Evolutionary conservation across 2,888 invertebrate species (phyloP), one percentile per base, ranked within the genome.

Genomic region (Archips crataeganus): DNA sequence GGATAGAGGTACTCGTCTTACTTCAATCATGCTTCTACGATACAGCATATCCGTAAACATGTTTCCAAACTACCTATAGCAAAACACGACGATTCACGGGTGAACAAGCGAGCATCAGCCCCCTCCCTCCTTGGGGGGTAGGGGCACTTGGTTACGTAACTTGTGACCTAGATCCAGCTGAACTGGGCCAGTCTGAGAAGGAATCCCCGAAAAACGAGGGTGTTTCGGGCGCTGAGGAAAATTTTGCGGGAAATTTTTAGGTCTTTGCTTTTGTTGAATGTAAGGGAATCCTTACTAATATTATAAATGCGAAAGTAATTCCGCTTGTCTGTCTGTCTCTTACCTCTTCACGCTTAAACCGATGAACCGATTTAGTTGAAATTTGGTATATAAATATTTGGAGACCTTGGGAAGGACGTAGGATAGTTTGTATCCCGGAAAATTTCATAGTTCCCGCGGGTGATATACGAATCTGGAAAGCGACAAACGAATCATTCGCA

Each of bases 131-230:
- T 51, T 9, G 11, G 15, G 64, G 36, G 34, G 10, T 49, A 72
- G 72, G 72, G 45, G 68, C 60, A 63, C 70, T 61, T 54, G 11
- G 74, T 77, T 77, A 77, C 72, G 74, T 76, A 78, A 77, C 75
- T 71, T 66, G 54, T 76, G 78, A 78, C 78, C 78, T 78, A 78
- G 78, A 76, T 78, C 68, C 54, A 54, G 54, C 54, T 54, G 9
- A 54, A n/a, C 54, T 54, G 54, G 54, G 54, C 54, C 54, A 54
- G 15, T 9, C 23, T 2, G 23, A 8, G 15, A 5, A 5, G n/a
- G n/a, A 54, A 54, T 23, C 23, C 54, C 54, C 54, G 23, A 54
- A 54, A 8, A 23, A 54, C 8, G 2, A 23, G 23, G 54, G 8
- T 54, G 9, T 54, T 15, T 13, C 2, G 23, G 9, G 9, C 39